Base-by-base conservation (phyloP, 1,140 invertebrate species). In the Saccostrea echinata region DNA sequence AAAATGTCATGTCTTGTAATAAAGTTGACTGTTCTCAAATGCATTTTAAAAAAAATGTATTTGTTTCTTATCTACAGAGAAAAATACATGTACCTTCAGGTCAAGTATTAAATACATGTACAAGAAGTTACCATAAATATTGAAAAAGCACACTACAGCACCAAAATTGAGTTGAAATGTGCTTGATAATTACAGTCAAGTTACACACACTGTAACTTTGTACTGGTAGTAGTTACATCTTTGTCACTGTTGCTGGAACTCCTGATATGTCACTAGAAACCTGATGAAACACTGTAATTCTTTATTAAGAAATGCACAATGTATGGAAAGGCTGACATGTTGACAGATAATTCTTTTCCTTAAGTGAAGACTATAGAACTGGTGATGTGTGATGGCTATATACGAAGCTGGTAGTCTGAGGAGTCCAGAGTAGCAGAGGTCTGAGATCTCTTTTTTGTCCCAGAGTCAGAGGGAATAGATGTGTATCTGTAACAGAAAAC, bases 341-440 rank as follows among this genome's bases (percentile, higher is more conserved):
- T 43, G 43, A 43, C 43, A 43, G 4, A 43, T 43, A 43, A 4
- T 43, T 9, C 43, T 3, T 1, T 43, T n/a, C 18, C 53, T 55
- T 6, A 13, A 18, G 55, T 61, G 55, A 21, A 61, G n/a, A 61
- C 55, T 61, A 4, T n/a, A n/a, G 55, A 1, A 61, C n/a, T 61
- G 55, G 55, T 61, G 55, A 21, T 61, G 18, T 61, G 16, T 61
- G 55, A 18, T 21, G 18, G 16, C 61, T 64, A 88, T 27, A 88
- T 88, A 27, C 88, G 71, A 33, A 88, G 51, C 84, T 88, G 88
- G 35, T 88, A 88, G 30, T 88, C 88, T n/a, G 88, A 64, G 35
- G 84, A 82, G 57, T 88, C 86, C 53, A 51, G 24, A 43, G 35
- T 52, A 16, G 68, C 30, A 33, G 68, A 76, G 13, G 68, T 76